Conservation (phyloP, 2,113 vertebrate genomes). For the Cairina moschata region DNA sequence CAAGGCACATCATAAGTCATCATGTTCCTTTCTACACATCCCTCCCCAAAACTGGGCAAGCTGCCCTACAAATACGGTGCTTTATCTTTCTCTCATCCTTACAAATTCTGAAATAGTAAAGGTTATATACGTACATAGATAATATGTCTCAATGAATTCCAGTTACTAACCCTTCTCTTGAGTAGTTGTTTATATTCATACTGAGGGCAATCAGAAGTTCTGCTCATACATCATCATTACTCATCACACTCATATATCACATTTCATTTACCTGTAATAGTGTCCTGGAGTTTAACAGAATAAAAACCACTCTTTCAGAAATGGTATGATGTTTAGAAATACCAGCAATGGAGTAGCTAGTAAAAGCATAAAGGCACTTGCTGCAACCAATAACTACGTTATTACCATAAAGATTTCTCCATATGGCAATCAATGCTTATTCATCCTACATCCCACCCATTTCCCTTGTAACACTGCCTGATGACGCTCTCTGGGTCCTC, state of each 20-base stretch:
- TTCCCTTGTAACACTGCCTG: background rate
- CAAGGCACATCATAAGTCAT: background rate
- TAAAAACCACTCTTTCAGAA: background rate
- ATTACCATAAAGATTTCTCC: background rate
- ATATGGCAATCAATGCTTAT: background rate
- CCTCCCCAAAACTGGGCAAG: background rate
- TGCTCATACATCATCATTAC: background rate
- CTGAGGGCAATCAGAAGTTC: background rate
- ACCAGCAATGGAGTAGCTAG: background rate
- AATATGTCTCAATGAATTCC: background rate
- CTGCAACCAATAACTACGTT: background rate
- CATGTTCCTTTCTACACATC: background rate
- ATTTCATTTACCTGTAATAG: background rate
- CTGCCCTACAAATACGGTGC: background rate
- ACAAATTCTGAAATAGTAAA: background rate
- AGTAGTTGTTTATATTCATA: background rate
- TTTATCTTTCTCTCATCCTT: background rate
- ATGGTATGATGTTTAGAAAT: background rate
- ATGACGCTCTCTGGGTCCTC: background rate
- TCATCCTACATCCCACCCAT: background rate
- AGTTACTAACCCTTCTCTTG: background rate
- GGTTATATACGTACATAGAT: fast-evolving
- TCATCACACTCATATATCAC: background rate
- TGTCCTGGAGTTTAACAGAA: background rate
- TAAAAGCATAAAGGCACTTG: background rate